These are phyloP conservation scores for Coregonus sp. DNA, from an alignment of 2,797 vertebrate genomes.

Conservation along the genomic window DNA sequence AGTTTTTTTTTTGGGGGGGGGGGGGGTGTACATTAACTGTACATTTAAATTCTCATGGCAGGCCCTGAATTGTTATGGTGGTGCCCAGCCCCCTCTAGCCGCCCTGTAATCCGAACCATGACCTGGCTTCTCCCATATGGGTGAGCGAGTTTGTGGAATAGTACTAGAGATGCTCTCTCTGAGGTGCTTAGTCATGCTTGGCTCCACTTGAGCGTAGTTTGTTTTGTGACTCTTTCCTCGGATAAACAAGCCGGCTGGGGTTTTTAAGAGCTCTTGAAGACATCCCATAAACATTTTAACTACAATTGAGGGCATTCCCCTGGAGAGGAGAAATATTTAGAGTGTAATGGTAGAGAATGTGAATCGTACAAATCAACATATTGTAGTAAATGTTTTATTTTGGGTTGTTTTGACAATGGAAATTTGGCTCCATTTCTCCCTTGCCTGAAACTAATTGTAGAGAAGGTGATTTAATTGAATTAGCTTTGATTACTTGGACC, in stretches of 20 bases:
- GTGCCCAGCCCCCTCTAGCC: neutral
- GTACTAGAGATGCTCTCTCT: neutral
- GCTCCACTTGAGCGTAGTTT: constrained; percentile 39
- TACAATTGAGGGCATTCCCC: neutral
- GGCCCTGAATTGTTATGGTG: neutral
- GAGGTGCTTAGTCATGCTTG: neutral
- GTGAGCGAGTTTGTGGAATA: neutral
- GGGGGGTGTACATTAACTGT: neutral
- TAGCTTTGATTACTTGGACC: neutral
- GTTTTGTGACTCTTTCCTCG: constrained; percentile 36
- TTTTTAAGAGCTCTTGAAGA: constrained; percentile 39
- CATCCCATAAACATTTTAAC: constrained; percentile 42
- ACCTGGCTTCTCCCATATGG: neutral
- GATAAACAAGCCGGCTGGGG: constrained; percentile 40
- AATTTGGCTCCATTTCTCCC: neutral
- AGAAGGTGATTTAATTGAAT: neutral
- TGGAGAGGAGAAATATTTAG: neutral
- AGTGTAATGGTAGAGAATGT: neutral
- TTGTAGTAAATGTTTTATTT: neutral
- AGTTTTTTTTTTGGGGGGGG: too few relatives aligned
- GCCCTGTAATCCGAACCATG: neutral
- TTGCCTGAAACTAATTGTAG: neutral
- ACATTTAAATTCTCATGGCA: neutral
- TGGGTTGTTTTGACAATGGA: neutral
- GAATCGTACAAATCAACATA: neutral